Evolutionary conservation across 2,797 vertebrate genomes (phyloP).

Genomic region (Propithecus deckenii): DNA sequence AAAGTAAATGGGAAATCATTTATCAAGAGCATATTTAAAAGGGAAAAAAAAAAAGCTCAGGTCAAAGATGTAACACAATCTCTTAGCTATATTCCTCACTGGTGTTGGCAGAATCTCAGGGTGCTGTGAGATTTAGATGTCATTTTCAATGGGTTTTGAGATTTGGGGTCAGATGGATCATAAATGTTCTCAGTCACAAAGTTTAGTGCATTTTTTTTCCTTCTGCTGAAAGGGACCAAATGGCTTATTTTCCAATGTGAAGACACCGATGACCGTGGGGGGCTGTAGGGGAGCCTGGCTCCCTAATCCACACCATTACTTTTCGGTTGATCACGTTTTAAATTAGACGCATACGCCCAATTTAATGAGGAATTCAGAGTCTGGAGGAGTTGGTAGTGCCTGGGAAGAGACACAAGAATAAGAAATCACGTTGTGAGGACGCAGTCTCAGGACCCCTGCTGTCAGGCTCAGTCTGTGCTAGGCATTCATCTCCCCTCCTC

Average conservation of each 20-base stretch:
- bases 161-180: background rate
- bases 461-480: background rate
- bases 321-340: slow-evolving; percentile 7
- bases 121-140: slow-evolving; percentile 17
- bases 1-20: background rate
- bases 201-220: background rate
- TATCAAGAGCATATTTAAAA: slow-evolving; percentile 65
- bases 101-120: background rate
- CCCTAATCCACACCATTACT: background rate
- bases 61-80: background rate
- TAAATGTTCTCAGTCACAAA: slow-evolving; percentile 29
- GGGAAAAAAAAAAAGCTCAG: background rate
- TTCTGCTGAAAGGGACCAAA: background rate
- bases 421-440: background rate
- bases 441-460: background rate
- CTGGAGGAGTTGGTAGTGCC: background rate
- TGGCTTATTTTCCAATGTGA: background rate
- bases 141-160: slow-evolving; percentile 45
- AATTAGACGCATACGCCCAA: background rate
- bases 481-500: background rate
- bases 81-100: background rate
- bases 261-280: background rate
- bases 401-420: background rate
- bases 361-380: background rate
- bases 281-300: background rate